Base-by-base conservation (phyloP, 2,113 vertebrate genomes). In the Epinephelus cyanopodus region DNA sequence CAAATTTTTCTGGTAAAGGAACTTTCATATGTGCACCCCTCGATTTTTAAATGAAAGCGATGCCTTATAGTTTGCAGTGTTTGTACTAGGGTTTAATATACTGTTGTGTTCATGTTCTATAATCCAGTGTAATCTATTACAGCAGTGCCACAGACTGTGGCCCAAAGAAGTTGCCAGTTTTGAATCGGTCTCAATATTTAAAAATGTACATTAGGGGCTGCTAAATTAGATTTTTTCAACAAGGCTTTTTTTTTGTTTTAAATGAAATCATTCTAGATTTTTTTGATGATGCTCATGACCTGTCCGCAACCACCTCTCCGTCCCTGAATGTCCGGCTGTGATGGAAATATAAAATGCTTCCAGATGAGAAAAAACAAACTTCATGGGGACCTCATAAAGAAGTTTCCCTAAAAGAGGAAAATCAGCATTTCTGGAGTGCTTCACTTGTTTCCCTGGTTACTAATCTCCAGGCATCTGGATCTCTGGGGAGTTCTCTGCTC, bases 391-490 rank as follows among this genome's bases (percentile, higher is more conserved):
- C 83, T 50, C 47, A 73, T 77, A 15, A 69, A 77, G 65, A 86
- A 79, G 73, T 90, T 88, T 87, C 81, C 82, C 67, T 73, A 80
- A 87, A 63, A 50, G 76, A 72, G 65, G 65, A 58, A 73, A 79
- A 90, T 52, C 85, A 53, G 87, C 89, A 88, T 95, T 93, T 87
- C 76, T 91, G 76, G 82, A 93, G 90, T 74, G 90, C 76, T 83
- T 90, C 90, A 74, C 90, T 92, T 80, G 95, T 96, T 94, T 89
- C 95, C 95, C 89, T 93, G 94, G 95, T 94, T 92, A 96, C 95
- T 95, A 96, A 96, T 96, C 95, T 95, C 60, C 90, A 90, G 93
- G 93, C 92, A 95, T 94, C 93, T 93, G 92, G 92, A 94, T 93
- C 94, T 95, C 94, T 85, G 85, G 94, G 93, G 95, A 94, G 91